Evolutionary conservation across 2,113 vertebrate species (phyloP).

Genomic region (Scomber scombrus): DNA sequence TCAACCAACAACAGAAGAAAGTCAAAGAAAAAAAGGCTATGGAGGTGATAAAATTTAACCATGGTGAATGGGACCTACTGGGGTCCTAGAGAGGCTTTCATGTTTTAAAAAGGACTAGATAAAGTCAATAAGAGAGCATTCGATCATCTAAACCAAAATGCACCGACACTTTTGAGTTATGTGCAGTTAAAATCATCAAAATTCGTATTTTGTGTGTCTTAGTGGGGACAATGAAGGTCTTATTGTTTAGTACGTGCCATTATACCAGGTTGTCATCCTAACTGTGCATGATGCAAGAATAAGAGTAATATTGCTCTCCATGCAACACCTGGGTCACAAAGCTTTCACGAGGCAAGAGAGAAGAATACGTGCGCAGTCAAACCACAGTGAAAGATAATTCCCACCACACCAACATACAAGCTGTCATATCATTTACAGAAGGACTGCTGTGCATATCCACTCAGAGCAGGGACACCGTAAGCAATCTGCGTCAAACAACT

Average conservation of each 20-base stretch:
- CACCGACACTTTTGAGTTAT: too few relatives aligned
- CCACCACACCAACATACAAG: constrained; percentile 64
- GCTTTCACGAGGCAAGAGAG: not conserved
- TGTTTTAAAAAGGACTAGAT: too few relatives aligned
- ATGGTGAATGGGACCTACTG: too few relatives aligned
- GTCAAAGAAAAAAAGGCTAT: not conserved
- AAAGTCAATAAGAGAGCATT: not conserved
- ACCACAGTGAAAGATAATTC: constrained; percentile 33
- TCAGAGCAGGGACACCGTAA: constrained; percentile 50
- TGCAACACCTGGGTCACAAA: constrained; percentile 50
- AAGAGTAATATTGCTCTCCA: constrained; percentile 7
- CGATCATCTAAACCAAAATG: not conserved
- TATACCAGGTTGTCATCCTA: not conserved
- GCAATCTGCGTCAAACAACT: constrained; percentile 81
- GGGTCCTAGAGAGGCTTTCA: not conserved
- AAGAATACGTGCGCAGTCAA: constrained; percentile 37
- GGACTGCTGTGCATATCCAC: constrained; percentile 63
- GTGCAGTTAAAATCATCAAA: not conserved
- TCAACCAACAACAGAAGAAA: not conserved
- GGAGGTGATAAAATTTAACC: not conserved
- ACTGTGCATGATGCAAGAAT: constrained; percentile 2
- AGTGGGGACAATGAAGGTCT: not conserved
- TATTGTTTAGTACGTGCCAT: not conserved
- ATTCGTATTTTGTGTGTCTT: not conserved
- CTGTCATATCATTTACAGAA: constrained; percentile 81